Conservation (phyloP, 2,113 vertebrate species). For the Xyrauchen texanus region DNA sequence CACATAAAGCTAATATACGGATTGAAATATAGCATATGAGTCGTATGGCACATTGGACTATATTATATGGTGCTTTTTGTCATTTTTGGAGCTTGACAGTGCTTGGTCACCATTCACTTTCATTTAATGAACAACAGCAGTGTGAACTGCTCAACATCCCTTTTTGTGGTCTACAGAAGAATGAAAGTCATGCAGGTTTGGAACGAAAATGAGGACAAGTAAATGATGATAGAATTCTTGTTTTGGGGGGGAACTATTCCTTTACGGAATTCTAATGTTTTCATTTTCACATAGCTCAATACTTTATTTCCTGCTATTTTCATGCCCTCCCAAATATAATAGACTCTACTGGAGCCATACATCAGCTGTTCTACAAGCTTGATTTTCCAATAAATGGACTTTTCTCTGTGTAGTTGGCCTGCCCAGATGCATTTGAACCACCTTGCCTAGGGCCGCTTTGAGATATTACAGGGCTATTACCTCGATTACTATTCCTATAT, state of each 20-base stretch:
- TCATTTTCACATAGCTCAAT: background rate
- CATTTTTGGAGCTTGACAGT: too few relatives aligned
- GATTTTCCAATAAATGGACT: slow-evolving; percentile 20
- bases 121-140: too few relatives aligned
- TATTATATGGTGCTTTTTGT: too few relatives aligned
- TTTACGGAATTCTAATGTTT: background rate
- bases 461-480: slow-evolving; percentile 12
- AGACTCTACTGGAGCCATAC: background rate
- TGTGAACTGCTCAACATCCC: too few relatives aligned
- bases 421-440: slow-evolving; percentile 16
- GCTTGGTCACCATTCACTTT: too few relatives aligned
- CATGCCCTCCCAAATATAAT: background rate
- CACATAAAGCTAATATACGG: too few relatives aligned
- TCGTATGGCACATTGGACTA: too few relatives aligned
- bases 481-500: background rate
- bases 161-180: too few relatives aligned
- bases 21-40: too few relatives aligned
- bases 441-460: slow-evolving; percentile 2
- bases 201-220: too few relatives aligned
- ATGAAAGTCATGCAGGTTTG: too few relatives aligned
- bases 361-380: background rate
- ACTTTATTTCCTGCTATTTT: background rate
- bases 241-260: background rate
- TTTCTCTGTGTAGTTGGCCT: background rate
- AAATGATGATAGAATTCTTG: background rate